These are phyloP conservation scores for Lutra lutra DNA, from an alignment of 2,797 vertebrate species.

Conservation along the genomic window DNA sequence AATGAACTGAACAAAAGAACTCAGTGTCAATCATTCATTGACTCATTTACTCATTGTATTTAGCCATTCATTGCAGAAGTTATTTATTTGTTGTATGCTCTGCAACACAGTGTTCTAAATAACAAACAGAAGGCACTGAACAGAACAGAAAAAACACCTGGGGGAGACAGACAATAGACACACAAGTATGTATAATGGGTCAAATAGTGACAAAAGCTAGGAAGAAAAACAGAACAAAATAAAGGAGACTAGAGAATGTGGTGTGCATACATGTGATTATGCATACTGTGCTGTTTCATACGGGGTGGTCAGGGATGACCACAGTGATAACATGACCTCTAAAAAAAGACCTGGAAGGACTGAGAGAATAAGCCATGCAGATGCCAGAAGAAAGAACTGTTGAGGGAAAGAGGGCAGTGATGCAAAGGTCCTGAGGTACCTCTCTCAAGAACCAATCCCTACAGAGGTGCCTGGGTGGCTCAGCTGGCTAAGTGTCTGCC, in stretches of 20 bases:
- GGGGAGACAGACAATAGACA: background rate
- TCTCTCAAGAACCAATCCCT: background rate
- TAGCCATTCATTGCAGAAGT: background rate
- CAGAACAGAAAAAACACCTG: background rate
- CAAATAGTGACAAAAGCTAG: background rate
- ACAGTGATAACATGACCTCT: too few relatives aligned
- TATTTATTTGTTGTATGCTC: background rate
- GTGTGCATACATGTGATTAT: accelerated
- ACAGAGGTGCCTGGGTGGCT: background rate
- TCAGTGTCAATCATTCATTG: background rate
- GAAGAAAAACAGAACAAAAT: background rate
- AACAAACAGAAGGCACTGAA: background rate
- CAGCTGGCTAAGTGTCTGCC: background rate
- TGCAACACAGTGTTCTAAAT: background rate
- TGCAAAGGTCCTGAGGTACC: background rate
- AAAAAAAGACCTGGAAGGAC: background rate
- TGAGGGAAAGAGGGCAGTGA: background rate
- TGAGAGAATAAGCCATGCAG: background rate
- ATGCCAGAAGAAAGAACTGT: background rate
- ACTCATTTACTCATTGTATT: background rate
- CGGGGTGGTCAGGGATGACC: background rate
- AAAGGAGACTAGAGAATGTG: background rate
- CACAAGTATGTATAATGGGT: background rate
- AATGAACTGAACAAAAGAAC: background rate
- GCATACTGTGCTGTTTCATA: background rate